Conservation (phyloP, 2,888 invertebrate species). For the Gastracanthus pulcherrimus region DNA sequence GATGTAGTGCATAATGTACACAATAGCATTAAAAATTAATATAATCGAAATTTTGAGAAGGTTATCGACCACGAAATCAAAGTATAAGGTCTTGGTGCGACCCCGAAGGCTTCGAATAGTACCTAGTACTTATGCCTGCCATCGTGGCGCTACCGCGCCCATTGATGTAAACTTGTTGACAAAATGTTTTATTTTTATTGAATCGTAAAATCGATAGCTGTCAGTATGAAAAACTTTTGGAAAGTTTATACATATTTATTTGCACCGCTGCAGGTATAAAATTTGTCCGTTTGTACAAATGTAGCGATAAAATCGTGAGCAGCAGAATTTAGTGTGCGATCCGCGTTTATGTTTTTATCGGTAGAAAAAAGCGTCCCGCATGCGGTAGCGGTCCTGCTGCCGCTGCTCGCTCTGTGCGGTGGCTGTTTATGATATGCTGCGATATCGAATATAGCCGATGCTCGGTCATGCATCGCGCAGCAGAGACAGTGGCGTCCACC, state of each 20-base stretch:
- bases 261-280: neutral
- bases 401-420: neutral
- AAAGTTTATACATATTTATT: neutral
- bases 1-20: too few relatives aligned
- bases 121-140: too few relatives aligned
- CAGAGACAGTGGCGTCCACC: neutral
- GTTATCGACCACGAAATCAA: too few relatives aligned
- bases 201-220: too few relatives aligned
- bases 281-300: neutral
- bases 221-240: neutral
- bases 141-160: too few relatives aligned
- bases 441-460: constrained; percentile 26
- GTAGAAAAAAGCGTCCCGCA: neutral
- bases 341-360: neutral
- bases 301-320: constrained; percentile 18
- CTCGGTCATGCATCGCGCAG: constrained; percentile 12
- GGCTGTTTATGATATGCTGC: constrained; percentile 39
- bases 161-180: too few relatives aligned
- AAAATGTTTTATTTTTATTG: too few relatives aligned
- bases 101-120: too few relatives aligned
- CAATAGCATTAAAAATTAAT: too few relatives aligned
- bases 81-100: too few relatives aligned
- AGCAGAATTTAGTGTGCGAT: neutral
- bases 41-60: too few relatives aligned
- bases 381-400: neutral